Percentiles rank a stretch among this genome's conserved stretches.
Conservation (phyloP, 2,113 vertebrate species). For the Ivindomyrus marchei region DNA sequence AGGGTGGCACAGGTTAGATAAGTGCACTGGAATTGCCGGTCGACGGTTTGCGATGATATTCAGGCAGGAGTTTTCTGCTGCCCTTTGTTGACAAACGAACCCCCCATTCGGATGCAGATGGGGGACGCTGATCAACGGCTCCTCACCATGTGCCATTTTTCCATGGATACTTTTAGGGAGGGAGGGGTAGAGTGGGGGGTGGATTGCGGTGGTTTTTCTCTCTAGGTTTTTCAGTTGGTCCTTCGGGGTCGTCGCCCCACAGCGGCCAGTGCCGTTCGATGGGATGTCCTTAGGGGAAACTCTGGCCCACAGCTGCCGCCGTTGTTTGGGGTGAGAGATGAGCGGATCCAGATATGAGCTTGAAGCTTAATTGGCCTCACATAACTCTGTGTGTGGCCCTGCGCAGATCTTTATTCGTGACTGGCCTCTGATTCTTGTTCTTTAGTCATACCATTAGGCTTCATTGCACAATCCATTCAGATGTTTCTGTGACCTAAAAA, state of each 20-base stretch:
- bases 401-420: background rate
- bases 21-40: background rate
- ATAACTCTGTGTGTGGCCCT: background rate
- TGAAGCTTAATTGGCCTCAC: background rate
- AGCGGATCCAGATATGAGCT: background rate
- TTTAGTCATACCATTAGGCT: background rate
- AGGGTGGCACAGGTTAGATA: conserved; percentile 5
- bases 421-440: background rate
- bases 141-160: background rate
- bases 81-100: conserved; percentile 11
- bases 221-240: background rate
- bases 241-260: background rate
- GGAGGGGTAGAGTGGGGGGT: background rate
- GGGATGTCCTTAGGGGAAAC: background rate
- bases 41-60: background rate
- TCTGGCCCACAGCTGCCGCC: background rate
- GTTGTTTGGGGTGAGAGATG: background rate
- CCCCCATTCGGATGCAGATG: conserved; percentile 11
- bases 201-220: background rate
- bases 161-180: background rate
- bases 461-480: background rate
- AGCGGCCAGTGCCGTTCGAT: background rate
- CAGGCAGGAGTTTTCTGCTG: background rate
- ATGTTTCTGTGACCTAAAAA: background rate
- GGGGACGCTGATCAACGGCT: background rate